phyloP scores from a whole-genome alignment of 2,888 invertebrate genomes.

The Drosophila suboccidentalis region DNA sequence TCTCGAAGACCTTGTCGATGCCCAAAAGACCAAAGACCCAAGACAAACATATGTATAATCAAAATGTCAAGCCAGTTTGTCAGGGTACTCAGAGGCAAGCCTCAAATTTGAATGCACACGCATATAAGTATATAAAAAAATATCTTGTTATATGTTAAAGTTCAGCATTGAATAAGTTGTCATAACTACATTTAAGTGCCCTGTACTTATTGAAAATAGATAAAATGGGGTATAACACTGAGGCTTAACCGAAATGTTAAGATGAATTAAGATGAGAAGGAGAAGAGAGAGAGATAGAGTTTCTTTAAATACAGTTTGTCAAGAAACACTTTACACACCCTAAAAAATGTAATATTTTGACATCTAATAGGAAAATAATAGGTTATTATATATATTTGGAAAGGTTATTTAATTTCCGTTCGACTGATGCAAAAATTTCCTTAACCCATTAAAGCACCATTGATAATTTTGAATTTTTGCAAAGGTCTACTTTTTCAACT shows the following conservation, averaged over 20 bases:
- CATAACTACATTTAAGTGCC: constrained; percentile 21
- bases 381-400: no score
- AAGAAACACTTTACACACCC: no score
- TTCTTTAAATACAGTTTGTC: no score
- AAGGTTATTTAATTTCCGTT: no score
- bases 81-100: constrained; percentile 29
- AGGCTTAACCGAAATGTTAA: not conserved
- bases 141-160: constrained; percentile 69
- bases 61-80: constrained; percentile 56
- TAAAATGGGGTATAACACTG: not conserved
- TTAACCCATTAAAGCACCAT: no score
- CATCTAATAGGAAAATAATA: no score
- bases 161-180: constrained; percentile 60
- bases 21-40: constrained; percentile 11
- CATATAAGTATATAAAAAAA: constrained; percentile 6
- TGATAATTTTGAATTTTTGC: no score
- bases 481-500: no score
- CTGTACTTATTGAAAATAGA: not conserved
- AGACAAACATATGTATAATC: constrained; percentile 8
- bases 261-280: not conserved
- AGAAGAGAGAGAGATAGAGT: no score
- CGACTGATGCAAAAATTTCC: no score
- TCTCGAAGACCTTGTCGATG: constrained; percentile 60
- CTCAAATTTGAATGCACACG: constrained; percentile 17
- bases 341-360: no score